Base-by-base conservation (phyloP, 2,113 vertebrate species). In the Laticauda colubrina region DNA sequence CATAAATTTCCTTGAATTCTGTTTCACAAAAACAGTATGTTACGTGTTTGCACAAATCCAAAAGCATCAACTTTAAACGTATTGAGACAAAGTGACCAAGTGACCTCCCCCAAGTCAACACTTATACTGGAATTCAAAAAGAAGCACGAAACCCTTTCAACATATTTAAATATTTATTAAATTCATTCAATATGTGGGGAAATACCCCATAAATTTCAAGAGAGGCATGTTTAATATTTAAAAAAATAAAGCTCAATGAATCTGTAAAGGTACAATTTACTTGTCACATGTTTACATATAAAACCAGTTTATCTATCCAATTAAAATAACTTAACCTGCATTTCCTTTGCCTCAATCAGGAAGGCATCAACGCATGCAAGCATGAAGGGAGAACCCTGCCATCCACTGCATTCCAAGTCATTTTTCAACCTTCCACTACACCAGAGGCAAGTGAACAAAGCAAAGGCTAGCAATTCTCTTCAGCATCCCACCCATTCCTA, bases 91-190 rank as follows among this genome's bases (percentile, higher is more conserved):
- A 69, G n/a, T 5, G 4, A 69, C 29, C 61, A 86, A 48, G 23
- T 51, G 23, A 4, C 69, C 15, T 87, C 86, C 51, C 86, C 48
- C 29, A 87, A 29, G 75, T 43, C 34, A 81, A 81, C 23, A 87
- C 24, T 89, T 57, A 3, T 39, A 56, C 1, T 89, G n/a, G 23
- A 89, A 89, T n/a, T 39, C 15, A 89, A 8, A 56, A 43, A 90
- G 12, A 53, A 81, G 3, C 64, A n/a, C 43, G 11, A 69, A 64
- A 5, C 23, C 5, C 7, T 61, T 87, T 64, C 45, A 53, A 21
- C 53, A 2, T 90, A 61, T 86, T 90, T 86, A 59, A 90, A 61
- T 34, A 54, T 90, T 93, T 93, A 93, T 90, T 90, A 86, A 90
- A 86, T 34, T 61, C 15, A 51, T 26, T 85, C 43, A 59, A 18